These are phyloP conservation scores for Aphodius granarius DNA, from an alignment of 2,888 invertebrate species.

Conservation along the genomic window DNA sequence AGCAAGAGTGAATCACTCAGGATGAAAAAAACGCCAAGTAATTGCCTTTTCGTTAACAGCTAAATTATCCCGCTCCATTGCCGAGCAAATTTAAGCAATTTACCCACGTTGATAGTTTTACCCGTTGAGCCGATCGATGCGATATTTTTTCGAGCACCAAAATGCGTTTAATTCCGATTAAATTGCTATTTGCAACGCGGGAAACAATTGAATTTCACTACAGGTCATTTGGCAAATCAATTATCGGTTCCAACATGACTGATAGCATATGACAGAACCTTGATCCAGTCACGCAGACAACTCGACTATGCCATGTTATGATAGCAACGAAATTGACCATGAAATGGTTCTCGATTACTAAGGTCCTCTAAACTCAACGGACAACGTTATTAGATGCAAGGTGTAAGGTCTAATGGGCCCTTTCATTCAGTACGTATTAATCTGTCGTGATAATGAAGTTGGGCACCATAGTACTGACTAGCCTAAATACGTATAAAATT, in stretches of 20 bases:
- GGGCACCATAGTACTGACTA: too few relatives aligned
- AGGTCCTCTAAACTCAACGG: too few relatives aligned
- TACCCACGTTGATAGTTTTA: not conserved
- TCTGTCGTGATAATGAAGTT: too few relatives aligned
- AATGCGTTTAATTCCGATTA: not conserved
- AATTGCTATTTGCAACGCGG: not conserved
- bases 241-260: not conserved
- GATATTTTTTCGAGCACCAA: not conserved
- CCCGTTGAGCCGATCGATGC: not conserved
- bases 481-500: too few relatives aligned
- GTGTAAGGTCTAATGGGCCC: too few relatives aligned
- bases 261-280: not conserved
- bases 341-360: too few relatives aligned
- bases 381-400: too few relatives aligned
- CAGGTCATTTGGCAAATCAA: not conserved
- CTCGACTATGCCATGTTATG: not conserved
- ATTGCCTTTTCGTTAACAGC: too few relatives aligned
- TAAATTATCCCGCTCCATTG: too few relatives aligned
- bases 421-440: too few relatives aligned
- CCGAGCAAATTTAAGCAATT: not conserved
- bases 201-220: not conserved
- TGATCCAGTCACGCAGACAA: not conserved
- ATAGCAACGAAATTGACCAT: not conserved
- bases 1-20: too few relatives aligned
- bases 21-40: too few relatives aligned